Evolutionary conservation across 2,888 invertebrate species (phyloP).

Genomic region (Eremobia ochroleuca): DNA sequence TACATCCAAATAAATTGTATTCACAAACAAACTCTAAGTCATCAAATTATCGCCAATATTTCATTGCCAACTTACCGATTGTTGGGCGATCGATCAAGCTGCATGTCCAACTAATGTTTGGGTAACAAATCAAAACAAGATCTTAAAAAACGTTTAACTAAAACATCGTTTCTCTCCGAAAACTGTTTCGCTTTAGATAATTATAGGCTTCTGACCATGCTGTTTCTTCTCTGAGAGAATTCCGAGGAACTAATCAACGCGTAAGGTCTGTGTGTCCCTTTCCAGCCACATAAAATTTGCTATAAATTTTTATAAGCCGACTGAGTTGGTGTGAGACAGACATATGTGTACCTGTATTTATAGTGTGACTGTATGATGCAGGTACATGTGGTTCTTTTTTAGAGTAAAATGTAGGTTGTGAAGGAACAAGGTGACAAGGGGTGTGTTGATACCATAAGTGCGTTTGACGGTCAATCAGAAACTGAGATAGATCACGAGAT

Average conservation of each 20-base stretch:
- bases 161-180: slow-evolving; percentile 88
- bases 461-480: background rate
- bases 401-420: background rate
- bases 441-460: background rate
- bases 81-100: slow-evolving; percentile 65
- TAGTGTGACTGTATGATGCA: background rate
- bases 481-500: background rate
- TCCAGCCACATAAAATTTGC: slow-evolving; percentile 54
- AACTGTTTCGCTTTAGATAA: slow-evolving; percentile 88
- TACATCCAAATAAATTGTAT: slow-evolving; percentile 44
- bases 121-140: slow-evolving; percentile 88
- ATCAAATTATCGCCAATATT: slow-evolving; percentile 55
- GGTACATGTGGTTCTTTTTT: slow-evolving; percentile 1
- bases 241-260: slow-evolving; percentile 83
- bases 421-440: background rate
- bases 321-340: slow-evolving; percentile 32
- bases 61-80: slow-evolving; percentile 54
- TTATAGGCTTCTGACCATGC: slow-evolving; percentile 84
- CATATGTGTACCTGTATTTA: background rate
- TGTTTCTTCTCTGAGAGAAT: slow-evolving; percentile 76
- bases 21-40: slow-evolving; percentile 13
- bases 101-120: slow-evolving; percentile 79
- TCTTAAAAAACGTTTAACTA: slow-evolving; percentile 89
- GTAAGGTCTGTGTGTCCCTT: slow-evolving; percentile 65
- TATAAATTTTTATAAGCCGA: slow-evolving; percentile 59